Conservation (phyloP, 37 sponge, comb jelly and placozoan species). For the Haliclona indistincta region DNA sequence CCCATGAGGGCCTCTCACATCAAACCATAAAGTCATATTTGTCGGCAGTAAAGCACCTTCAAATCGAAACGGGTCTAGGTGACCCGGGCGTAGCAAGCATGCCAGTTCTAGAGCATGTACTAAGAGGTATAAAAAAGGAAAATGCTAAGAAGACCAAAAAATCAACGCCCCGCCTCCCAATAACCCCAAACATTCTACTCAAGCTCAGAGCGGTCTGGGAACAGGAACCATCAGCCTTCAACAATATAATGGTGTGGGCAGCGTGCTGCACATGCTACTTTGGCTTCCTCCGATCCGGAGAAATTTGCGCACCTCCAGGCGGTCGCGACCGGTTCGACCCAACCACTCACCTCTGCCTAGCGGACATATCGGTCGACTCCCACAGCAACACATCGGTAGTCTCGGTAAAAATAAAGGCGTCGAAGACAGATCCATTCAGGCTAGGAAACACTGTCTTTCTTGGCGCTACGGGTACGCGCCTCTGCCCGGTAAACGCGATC, state of each 20-base stretch:
- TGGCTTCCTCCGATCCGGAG: constrained; percentile 33
- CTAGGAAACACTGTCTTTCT: no score
- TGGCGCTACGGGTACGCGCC: no score
- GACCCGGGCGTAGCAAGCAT: background rate
- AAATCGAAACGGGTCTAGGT: background rate
- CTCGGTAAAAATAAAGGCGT: no score
- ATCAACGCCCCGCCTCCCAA: constrained; percentile 6
- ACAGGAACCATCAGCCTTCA: background rate
- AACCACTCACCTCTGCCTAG: no score
- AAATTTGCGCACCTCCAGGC: constrained; percentile 9
- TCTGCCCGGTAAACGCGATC: no score
- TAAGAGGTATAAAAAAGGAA: constrained; percentile 6
- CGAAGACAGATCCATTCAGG: no score
- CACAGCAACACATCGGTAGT: no score
- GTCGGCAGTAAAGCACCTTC: constrained; percentile 32
- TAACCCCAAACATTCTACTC: constrained; percentile 17
- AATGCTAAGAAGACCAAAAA: background rate
- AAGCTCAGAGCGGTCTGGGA: background rate
- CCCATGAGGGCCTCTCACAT: constrained; percentile 1
- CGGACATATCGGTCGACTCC: no score
- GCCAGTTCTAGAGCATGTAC: background rate
- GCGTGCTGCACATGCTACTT: constrained; percentile 27
- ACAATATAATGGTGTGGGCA: constrained; percentile 35
- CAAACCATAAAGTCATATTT: constrained; percentile 29
- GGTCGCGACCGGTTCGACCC: no score